Percentiles rank a stretch among this genome's conserved stretches.
These are phyloP conservation scores for Ametastegia equiseti DNA, from an alignment of 2,888 invertebrate genomes.

Conservation along the genomic window DNA sequence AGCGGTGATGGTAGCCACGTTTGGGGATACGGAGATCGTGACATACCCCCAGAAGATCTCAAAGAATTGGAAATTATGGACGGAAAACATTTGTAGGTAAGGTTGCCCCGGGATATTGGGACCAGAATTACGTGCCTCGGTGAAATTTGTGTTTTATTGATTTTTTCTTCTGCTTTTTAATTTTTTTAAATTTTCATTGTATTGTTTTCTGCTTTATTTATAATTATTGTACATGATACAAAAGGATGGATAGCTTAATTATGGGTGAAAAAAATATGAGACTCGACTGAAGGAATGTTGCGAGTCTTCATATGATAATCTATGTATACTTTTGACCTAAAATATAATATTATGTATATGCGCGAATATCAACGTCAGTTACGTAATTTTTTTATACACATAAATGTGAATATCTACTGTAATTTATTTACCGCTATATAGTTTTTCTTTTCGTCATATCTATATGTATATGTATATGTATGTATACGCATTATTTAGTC, in stretches of 20 bases:
- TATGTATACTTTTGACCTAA: too few species aligned
- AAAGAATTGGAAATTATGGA: constrained; percentile 79
- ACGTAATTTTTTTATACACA: background rate
- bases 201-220: background rate
- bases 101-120: background rate
- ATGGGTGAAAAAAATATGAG: too few species aligned
- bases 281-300: too few species aligned
- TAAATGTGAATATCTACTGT: constrained; percentile 6
- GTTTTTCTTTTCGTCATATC: too few species aligned
- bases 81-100: constrained; percentile 63
- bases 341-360: background rate
- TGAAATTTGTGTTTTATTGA: background rate
- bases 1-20: constrained; percentile 80
- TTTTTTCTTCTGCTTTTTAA: background rate
- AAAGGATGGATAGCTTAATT: too few species aligned
- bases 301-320: too few species aligned
- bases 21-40: constrained; percentile 83
- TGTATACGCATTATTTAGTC: background rate
- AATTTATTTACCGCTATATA: constrained; percentile 17
- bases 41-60: constrained; percentile 79
- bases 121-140: constrained; percentile 28
- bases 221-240: too few species aligned
- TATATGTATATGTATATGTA: too few species aligned
- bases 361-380: background rate
- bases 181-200: background rate